Base-by-base conservation (phyloP, 1,140 invertebrate genomes). In the Papilio glaucus region DNA sequence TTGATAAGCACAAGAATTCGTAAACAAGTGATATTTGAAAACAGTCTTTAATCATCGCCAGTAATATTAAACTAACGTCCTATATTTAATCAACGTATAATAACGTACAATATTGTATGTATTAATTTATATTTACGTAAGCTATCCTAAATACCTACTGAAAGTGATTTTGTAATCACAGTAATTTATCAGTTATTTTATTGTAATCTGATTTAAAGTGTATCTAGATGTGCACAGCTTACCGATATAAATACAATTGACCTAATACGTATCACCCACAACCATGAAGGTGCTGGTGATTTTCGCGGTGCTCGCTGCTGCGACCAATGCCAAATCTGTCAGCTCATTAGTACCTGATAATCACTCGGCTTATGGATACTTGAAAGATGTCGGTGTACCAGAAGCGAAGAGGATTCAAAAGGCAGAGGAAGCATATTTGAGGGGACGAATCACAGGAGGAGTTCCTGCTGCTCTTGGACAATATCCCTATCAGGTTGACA, bases 341-440 rank as follows among this genome's bases (percentile, higher is more conserved):
- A 41, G 24, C 13, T 15, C 41, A 12, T 38, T 29, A 49, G 65
- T 49, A 12, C 71, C 63, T 33, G 73, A 77, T 6, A 13, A 73
- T 6, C 69, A 75, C 39, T 73, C 81, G 4, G 75, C 81, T 2
- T 87, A 77, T 72, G 80, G 83, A 45, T 88, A 87, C 72, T 76
- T 85, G 62, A 72, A 67, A 4, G 85, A 75, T 45, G 77, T 72
- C 37, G 84, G 83, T 73, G 82, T 88, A 13, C 85, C 85, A 15
- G 80, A 77, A 70, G 86, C 77, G 3, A 83, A 88, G 29, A 80
- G 80, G 63, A 83, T 87, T 13, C 71, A 69, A 21, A 79, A 84
- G n/a, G 83, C 82, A 42, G 86, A 88, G 72, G 79, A 88, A 18
- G 71, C 76, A 62, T 75, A 72, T 49, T 15, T 82, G 39, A 77